Conservation (phyloP, 1,140 invertebrate genomes). For the Aphidius ervi region DNA sequence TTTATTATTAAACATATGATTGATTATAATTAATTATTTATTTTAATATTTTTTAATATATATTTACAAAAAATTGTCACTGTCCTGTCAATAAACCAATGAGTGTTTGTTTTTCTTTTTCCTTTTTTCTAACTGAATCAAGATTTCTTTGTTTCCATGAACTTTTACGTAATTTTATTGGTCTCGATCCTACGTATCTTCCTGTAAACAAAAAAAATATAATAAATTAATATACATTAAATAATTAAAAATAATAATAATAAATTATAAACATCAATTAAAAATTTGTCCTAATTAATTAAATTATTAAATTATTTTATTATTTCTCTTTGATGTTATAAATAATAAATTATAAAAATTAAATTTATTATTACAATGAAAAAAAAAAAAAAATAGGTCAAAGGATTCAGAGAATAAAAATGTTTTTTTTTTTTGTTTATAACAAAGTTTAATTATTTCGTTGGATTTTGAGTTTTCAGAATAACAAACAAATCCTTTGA, state of each 20-base stretch:
- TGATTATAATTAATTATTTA: conserved; percentile 16
- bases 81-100: conserved; percentile 66
- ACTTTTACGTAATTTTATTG: conserved; percentile 96
- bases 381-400: too few species aligned
- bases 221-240: conserved; percentile 1
- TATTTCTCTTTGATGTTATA: too few species aligned
- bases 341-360: too few species aligned
- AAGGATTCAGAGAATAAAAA: not conserved
- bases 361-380: too few species aligned
- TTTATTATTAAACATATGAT: not conserved
- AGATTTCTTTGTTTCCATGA: conserved; percentile 92
- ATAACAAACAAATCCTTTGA: too few species aligned
- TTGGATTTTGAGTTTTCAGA: not conserved
- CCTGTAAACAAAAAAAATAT: conserved; percentile 56
- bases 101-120: conserved; percentile 81
- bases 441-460: not conserved
- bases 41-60: not conserved
- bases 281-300: conserved; percentile 9
- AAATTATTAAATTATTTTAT: too few species aligned
- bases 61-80: conserved; percentile 28
- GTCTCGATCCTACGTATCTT: conserved; percentile 94
- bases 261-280: conserved; percentile 6
- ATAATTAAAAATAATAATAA: conserved; percentile 5
- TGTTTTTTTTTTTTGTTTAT: conserved; percentile 1
- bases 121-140: conserved; percentile 91